These are phyloP conservation scores for Pardalotus punctatus DNA, from an alignment of 2,113 vertebrate species.

Conservation along the genomic window DNA sequence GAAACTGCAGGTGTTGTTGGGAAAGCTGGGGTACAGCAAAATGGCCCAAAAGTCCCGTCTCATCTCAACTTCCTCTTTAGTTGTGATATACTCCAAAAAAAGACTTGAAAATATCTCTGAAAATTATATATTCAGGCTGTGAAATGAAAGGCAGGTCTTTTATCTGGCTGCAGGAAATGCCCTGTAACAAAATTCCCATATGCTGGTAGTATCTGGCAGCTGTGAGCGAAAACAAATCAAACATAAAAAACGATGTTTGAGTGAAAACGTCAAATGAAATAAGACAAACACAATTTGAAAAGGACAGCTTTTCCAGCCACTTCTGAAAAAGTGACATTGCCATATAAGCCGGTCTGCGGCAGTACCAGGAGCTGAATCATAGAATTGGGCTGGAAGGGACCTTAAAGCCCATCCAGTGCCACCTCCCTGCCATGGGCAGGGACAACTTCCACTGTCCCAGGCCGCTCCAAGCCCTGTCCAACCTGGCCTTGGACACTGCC, in stretches of 20 bases:
- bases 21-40: background rate
- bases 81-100: background rate
- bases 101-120: background rate
- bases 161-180: background rate
- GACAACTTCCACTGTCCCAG: accelerated
- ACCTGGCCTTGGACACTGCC: accelerated
- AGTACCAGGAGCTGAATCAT: background rate
- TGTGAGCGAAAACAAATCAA: background rate
- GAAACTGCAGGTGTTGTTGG: background rate
- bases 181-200: accelerated
- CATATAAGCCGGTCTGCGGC: background rate
- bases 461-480: accelerated
- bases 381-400: background rate
- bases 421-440: background rate
- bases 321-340: background rate
- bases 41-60: background rate
- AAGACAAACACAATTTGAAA: background rate
- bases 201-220: background rate
- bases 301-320: background rate
- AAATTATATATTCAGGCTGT: background rate
- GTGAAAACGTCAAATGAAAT: background rate
- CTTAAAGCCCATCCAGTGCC: accelerated
- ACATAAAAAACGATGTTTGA: too few relatives aligned
- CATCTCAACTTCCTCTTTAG: background rate
- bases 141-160: background rate